phyloP scores from a whole-genome alignment of 2,888 invertebrate genomes.

The Ornithoptera alexandrae region DNA sequence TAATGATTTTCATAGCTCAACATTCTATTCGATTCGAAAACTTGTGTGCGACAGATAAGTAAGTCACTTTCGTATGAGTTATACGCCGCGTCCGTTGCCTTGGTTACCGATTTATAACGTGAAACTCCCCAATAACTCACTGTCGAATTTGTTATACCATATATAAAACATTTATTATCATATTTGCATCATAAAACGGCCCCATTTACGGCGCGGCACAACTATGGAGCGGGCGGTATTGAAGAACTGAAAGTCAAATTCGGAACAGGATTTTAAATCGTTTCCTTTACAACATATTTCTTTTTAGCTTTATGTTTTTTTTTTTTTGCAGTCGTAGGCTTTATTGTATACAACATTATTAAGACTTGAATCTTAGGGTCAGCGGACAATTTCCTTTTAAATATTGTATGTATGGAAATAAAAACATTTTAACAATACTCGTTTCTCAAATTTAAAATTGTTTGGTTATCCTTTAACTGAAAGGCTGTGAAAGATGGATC shows the following conservation, averaged over 20 bases:
- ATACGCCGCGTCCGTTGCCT: neutral
- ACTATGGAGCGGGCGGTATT: conserved; percentile 12
- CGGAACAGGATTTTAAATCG: conserved; percentile 20
- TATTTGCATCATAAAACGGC: conserved; percentile 24
- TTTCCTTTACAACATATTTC: conserved; percentile 15
- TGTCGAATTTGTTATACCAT: conserved; percentile 21
- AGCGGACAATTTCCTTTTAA: neutral
- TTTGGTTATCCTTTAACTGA: neutral
- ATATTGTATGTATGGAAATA: neutral
- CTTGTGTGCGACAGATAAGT: neutral
- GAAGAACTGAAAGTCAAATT: conserved; percentile 11
- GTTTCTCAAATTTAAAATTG: neutral
- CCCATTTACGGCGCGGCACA: conserved; percentile 21
- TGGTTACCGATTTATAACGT: conserved; percentile 9
- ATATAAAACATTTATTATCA: conserved; percentile 25
- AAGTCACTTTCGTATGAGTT: neutral
- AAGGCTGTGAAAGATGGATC: neutral
- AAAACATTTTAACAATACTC: neutral
- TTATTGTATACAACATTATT: conserved; percentile 20
- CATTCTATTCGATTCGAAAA: neutral
- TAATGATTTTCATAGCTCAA: neutral
- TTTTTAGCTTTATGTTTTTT: conserved; percentile 6
- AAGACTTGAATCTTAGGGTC: conserved; percentile 10
- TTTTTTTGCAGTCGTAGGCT: conserved; percentile 1
- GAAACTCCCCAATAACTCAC: conserved; percentile 20